Base-by-base conservation (phyloP, 2,888 invertebrate genomes). In the Oeneis ivallda region DNA sequence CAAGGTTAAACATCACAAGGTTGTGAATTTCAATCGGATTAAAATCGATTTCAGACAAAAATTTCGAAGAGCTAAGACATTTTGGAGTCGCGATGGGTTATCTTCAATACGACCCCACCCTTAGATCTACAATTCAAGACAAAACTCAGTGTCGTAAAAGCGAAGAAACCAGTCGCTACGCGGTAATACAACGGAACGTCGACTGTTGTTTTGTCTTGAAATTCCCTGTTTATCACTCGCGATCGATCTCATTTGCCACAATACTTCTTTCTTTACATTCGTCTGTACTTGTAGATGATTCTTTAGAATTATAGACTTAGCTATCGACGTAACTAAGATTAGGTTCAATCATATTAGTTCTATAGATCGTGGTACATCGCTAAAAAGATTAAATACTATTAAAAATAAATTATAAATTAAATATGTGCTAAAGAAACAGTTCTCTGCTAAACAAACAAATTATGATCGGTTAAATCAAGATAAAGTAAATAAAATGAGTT, bases 131-230 rank as follows among this genome's bases (percentile, higher is more conserved):
- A 68, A 74, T 70, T 72, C 71, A 79, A 74, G 83, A 85, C 87
- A 89, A 86, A 86, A 86, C 80, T 73, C 72, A 79, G 79, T 75
- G 67, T 71, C 70, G 64, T 65, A 70, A 72, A 66, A 73, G 75
- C 74, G 70, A 77, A 70, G 69, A 74, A 70, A 76, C 76, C 87
- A 89, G 89, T 89, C 81, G 73, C 75, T 70, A 76, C 72, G 72
- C 71, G 73, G 75, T 76, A 75, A 77, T 73, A 71, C 75, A 78
- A 69, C 65, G 75, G 70, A 78, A 83, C 83, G 84, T 75, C 69
- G 68, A 62, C 49, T 6, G 49, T 58, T 15, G 59, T 49, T 67
- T 57, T 11, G 7, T 26, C n/a, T 47, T 39, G 1, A 32, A 47
- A 56, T 57, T 19, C 4, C 19, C 17, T 56, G 19, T 56, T 56